These are phyloP conservation scores for Synergus gifuensis DNA, from an alignment of 2,888 invertebrate genomes.

Conservation along the genomic window DNA sequence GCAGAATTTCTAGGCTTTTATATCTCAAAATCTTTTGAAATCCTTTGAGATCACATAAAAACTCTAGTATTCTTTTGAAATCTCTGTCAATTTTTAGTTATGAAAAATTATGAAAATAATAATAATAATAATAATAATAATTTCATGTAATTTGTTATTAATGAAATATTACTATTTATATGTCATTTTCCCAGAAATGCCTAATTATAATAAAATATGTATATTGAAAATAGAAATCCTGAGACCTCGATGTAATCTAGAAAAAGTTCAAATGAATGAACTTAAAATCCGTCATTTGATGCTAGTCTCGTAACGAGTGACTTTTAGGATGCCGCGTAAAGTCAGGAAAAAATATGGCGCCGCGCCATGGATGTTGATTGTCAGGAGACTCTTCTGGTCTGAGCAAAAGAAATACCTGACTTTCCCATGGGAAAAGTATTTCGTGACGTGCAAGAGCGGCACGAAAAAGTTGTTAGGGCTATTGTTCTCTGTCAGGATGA, in stretches of 20 bases:
- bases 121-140: too few species aligned
- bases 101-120: too few species aligned
- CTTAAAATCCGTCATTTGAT: slow-evolving; percentile 70
- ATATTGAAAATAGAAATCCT: too few species aligned
- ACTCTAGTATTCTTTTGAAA: too few species aligned
- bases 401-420: slow-evolving; percentile 51
- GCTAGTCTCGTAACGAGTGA: slow-evolving; percentile 70
- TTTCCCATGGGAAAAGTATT: slow-evolving; percentile 46
- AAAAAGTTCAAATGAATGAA: slow-evolving; percentile 30
- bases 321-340: slow-evolving; percentile 71
- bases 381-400: slow-evolving; percentile 57
- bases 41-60: too few species aligned
- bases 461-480: slow-evolving; percentile 73
- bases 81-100: too few species aligned
- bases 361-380: slow-evolving; percentile 72
- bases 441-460: slow-evolving; percentile 51
- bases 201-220: too few species aligned
- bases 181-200: too few species aligned
- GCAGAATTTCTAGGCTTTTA: too few species aligned
- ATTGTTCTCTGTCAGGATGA: slow-evolving; percentile 73
- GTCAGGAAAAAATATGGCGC: slow-evolving; percentile 67
- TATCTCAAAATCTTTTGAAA: too few species aligned
- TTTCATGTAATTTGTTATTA: too few species aligned
- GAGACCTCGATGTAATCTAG: neutral
- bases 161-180: too few species aligned